phyloP scores from a whole-genome alignment of 2,888 invertebrate genomes.

The Melanostoma scalare region DNA sequence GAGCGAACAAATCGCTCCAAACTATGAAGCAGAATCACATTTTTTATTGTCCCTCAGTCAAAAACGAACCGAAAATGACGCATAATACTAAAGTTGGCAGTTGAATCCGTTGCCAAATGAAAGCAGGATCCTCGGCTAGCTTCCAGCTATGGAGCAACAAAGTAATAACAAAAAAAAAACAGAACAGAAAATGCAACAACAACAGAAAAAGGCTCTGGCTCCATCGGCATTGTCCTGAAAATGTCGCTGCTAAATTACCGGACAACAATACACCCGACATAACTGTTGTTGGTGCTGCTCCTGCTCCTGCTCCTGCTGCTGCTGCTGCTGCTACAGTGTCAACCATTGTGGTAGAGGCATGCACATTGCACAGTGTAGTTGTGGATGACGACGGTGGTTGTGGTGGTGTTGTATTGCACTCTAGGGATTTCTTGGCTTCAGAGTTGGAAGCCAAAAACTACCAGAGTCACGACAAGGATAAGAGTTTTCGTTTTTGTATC shows the following conservation, averaged over 20 bases:
- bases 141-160: slow-evolving; percentile 58
- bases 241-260: slow-evolving; percentile 68
- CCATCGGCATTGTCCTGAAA: slow-evolving; percentile 67
- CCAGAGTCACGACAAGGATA: slow-evolving; percentile 46
- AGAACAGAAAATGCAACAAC: slow-evolving; percentile 1
- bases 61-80: slow-evolving; percentile 53
- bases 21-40: slow-evolving; percentile 33
- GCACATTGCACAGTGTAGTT: background rate
- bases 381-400: slow-evolving; percentile 17
- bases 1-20: slow-evolving; percentile 34
- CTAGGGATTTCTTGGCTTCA: slow-evolving; percentile 47
- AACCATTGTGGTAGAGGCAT: background rate
- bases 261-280: slow-evolving; percentile 61
- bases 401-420: slow-evolving; percentile 45
- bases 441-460: slow-evolving; percentile 52
- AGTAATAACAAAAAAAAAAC: slow-evolving; percentile 37
- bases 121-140: slow-evolving; percentile 40
- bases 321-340: slow-evolving; percentile 23
- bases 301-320: slow-evolving; percentile 34
- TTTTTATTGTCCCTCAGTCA: slow-evolving; percentile 30
- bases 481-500: slow-evolving; percentile 34
- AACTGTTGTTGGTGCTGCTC: slow-evolving; percentile 43
- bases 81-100: slow-evolving; percentile 47
- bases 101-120: slow-evolving; percentile 58
- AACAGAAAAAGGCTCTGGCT: slow-evolving; percentile 29